These are phyloP conservation scores for Drosophila niveifrons DNA, from an alignment of 2,888 invertebrate genomes.

Conservation along the genomic window DNA sequence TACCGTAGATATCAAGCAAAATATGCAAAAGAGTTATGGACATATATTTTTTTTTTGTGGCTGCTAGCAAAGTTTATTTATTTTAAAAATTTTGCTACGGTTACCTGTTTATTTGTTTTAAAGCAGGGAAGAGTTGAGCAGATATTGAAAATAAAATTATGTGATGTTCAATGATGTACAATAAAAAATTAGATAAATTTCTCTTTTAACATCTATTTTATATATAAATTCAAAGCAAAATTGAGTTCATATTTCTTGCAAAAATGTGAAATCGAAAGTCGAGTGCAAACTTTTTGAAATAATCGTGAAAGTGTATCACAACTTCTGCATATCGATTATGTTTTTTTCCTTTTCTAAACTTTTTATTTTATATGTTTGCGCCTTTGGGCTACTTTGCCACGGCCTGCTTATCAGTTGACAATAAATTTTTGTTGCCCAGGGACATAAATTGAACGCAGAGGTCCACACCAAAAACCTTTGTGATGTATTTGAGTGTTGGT, in stretches of 20 bases:
- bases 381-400: constrained; percentile 68
- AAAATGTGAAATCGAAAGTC: not conserved
- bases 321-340: constrained; percentile 17
- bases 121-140: not conserved
- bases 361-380: constrained; percentile 52
- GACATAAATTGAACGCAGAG: constrained; percentile 73
- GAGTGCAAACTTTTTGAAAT: not conserved
- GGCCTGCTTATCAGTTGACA: constrained; percentile 80
- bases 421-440: constrained; percentile 79
- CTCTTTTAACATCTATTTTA: too few relatives aligned
- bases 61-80: not conserved
- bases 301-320: constrained; percentile 47
- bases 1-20: not conserved
- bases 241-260: too few relatives aligned
- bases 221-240: too few relatives aligned
- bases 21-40: not conserved
- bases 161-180: too few relatives aligned
- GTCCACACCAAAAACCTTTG: constrained; percentile 47
- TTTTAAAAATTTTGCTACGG: not conserved
- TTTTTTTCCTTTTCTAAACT: constrained; percentile 28
- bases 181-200: too few relatives aligned
- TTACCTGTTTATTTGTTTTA: not conserved
- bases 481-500: constrained; percentile 53
- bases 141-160: not conserved
- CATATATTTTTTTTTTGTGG: not conserved